Evolutionary conservation across 1,140 invertebrate species (phyloP), one percentile per base, ranked within the genome.

Genomic region (Zaprionus ghesquierei): DNA sequence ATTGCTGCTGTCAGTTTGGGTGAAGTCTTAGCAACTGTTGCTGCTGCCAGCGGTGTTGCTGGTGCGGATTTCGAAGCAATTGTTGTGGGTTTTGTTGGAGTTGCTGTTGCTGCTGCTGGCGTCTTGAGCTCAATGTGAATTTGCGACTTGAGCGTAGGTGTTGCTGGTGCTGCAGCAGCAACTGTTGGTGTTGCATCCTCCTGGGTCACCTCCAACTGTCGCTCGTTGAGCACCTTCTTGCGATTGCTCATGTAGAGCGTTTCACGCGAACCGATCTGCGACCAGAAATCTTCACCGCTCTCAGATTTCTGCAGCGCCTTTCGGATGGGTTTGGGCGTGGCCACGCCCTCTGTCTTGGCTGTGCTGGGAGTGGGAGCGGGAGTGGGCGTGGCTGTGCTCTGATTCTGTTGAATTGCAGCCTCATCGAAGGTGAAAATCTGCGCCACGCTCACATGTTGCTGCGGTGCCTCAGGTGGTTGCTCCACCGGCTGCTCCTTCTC

Each of bases 201-300:
- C 1, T 65, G 66, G 0, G 72, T 61, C 1, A 62, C 54, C 31
- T 66, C 62, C 51, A 77, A 65, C 44, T 89, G 75, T 1, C 54
- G 51, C 38, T 91, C 90, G 13, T 27, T 51, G 8, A 79, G 20
- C 12, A 69, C 65, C 69, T 92, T 87, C 20, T 91, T 91, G 13
- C 91, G 89, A 64, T 91, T 90, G 31, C 50, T 86, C 89, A 92
- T 91, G 62, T 92, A 90, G n/a, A 91, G 65, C 1, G 91, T 90
- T 65, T 92, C 91, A 8, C 91, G 50, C 1, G 81, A 77, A 1
- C 91, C 89, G 9, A 92, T 85, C 60, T 90, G 80, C 0, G 84
- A 77, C 91, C 91, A 92, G 68, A 92, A 92, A 72, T 92, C 91
- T 38, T 92, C 91, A 2, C 79, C 90, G 38, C 91, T 92, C 3